phyloP scores from a whole-genome alignment of 2,888 invertebrate genomes.

The Spisula subtruncata region DNA sequence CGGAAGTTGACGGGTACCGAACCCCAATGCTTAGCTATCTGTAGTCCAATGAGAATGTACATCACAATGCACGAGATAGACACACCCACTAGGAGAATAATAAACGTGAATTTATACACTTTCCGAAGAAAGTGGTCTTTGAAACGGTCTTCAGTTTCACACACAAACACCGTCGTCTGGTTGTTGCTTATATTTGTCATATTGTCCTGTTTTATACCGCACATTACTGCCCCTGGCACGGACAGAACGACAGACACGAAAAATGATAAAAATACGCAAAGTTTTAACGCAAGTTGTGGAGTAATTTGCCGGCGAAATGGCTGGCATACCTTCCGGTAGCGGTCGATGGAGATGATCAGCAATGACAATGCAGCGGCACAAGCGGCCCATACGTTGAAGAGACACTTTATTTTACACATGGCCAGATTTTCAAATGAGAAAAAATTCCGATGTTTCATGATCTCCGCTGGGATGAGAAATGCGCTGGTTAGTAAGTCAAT shows the following conservation, averaged over 20 bases:
- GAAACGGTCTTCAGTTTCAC: slow-evolving; percentile 57
- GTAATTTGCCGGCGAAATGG: slow-evolving; percentile 64
- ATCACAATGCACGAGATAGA: slow-evolving; percentile 65
- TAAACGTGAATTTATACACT: slow-evolving; percentile 65
- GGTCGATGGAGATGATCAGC: slow-evolving; percentile 62
- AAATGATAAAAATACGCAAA: slow-evolving; percentile 64
- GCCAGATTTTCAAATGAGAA: slow-evolving; percentile 64
- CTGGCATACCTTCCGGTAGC: slow-evolving; percentile 65
- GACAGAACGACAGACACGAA: slow-evolving; percentile 59
- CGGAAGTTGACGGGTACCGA: slow-evolving; percentile 62
- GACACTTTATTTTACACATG: slow-evolving; percentile 66
- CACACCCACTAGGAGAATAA: slow-evolving; percentile 60
- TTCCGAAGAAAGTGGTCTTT: slow-evolving; percentile 54
- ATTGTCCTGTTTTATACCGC: slow-evolving; percentile 62
- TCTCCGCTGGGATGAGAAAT: slow-evolving; percentile 68
- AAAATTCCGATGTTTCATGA: slow-evolving; percentile 65
- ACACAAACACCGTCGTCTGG: slow-evolving; percentile 56
- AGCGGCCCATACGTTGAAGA: slow-evolving; percentile 70
- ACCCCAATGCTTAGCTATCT: slow-evolving; percentile 65
- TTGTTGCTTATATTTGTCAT: slow-evolving; percentile 62
- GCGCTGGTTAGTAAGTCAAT: slow-evolving; percentile 66
- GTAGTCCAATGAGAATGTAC: slow-evolving; percentile 67
- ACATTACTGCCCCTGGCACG: slow-evolving; percentile 67
- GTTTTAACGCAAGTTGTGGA: slow-evolving; percentile 54
- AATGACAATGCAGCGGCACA: slow-evolving; percentile 63